Percentiles rank a stretch among this genome's conserved stretches.
Conservation (phyloP, 2,888 invertebrate species). For the Protophormia terraenovae region DNA sequence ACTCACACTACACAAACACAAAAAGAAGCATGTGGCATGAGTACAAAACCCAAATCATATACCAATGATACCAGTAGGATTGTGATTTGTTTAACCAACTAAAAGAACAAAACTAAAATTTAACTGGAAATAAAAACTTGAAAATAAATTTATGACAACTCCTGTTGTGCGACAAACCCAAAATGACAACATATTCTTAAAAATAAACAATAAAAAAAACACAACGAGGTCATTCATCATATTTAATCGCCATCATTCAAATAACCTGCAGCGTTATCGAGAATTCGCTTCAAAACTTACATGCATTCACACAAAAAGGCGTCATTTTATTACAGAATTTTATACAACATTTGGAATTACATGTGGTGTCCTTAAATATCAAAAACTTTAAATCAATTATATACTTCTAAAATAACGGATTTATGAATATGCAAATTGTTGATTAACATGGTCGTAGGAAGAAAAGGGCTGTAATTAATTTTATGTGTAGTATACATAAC, state of each 20-base stretch:
- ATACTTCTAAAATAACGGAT: neutral
- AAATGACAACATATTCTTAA: constrained; percentile 19
- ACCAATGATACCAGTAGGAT: neutral
- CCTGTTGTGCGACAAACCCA: constrained; percentile 53
- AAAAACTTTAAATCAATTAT: constrained; percentile 10
- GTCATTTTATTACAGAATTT: constrained; percentile 7
- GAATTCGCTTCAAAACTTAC: constrained; percentile 4
- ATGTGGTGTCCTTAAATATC: neutral
- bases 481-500: neutral
- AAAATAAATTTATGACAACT: constrained; percentile 33
- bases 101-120: constrained; percentile 6
- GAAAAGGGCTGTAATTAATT: neutral
- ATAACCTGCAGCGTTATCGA: constrained; percentile 42
- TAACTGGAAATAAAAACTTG: constrained; percentile 10
- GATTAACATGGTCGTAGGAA: neutral
- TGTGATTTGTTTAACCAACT: neutral
- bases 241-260: neutral
- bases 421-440: neutral
- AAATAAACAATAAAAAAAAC: neutral
- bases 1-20: neutral
- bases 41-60: neutral
- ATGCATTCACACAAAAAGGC: neutral
- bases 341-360: neutral
- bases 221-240: constrained; percentile 49
- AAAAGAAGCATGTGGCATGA: neutral